phyloP scores from a whole-genome alignment of 2,797 vertebrate species.

The Hydrocynus forskahlii region DNA sequence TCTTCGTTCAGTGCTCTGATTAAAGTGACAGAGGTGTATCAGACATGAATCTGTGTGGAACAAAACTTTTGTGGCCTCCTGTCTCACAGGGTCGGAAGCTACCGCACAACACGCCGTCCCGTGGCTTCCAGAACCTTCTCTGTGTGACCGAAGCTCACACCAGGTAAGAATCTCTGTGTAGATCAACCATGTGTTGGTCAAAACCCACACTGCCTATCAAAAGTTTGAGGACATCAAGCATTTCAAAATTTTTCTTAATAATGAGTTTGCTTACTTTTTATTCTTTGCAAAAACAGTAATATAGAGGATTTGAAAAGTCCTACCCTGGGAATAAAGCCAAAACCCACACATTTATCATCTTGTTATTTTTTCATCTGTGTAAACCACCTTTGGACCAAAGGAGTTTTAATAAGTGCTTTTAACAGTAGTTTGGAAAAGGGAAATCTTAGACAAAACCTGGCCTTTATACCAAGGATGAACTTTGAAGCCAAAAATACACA shows the following conservation, averaged over 20 bases:
- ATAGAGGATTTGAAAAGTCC: neutral
- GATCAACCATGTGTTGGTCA: neutral
- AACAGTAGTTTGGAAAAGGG: no score
- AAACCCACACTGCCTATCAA: neutral
- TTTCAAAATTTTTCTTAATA: neutral
- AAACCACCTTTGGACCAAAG: no score
- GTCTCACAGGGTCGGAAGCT: slow-evolving; percentile 65
- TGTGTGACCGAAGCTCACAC: slow-evolving; percentile 84
- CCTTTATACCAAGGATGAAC: neutral
- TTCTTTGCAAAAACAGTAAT: neutral
- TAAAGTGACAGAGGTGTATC: neutral
- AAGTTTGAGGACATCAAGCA: neutral
- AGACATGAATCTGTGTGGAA: neutral
- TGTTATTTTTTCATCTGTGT: neutral
- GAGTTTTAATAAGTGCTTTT: no score
- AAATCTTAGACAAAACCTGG: no score
- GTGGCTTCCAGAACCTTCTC: slow-evolving; percentile 81
- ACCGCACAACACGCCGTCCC: slow-evolving; percentile 65
- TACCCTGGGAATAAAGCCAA: neutral
- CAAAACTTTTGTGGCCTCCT: slow-evolving; percentile 1
- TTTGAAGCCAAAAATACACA: neutral
- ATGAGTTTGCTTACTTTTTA: neutral
- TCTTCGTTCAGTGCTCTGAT: neutral
- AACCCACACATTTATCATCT: neutral
- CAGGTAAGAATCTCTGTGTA: slow-evolving; percentile 73